Evolutionary conservation across 2,888 invertebrate genomes (phyloP), one percentile per base, ranked within the genome.

Genomic region (Hirtodrosophila alboralis): DNA sequence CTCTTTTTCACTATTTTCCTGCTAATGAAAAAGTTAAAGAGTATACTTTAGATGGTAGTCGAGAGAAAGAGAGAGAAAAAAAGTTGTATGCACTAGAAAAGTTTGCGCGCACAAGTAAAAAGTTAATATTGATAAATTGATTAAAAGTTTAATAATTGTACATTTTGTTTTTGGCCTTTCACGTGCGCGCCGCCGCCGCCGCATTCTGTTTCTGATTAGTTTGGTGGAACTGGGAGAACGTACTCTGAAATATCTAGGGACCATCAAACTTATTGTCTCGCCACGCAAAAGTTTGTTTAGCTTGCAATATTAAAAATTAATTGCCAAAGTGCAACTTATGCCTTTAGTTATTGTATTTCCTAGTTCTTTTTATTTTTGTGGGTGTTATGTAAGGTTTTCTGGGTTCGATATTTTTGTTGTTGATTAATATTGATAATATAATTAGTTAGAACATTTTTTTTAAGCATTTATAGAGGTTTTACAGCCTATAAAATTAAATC

Each of bases 101-200:
- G 41, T 75, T 72, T 75, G 43, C 23, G 53, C 62, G 58, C 57
- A 59, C 56, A 72, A 79, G 60, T 56, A 52, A 86, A 85, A 81
- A 81, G 80, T 81, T 86, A 84, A 81, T 86, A 86, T 86, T 86
- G 81, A 86, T 81, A 81, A 86, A 86, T 86, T 81, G 81, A 81
- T 81, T 81, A 84, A 86, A 86, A 81, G 72, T 81, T 81, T 86
- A 84, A 86, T 81, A 86, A 86, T 77, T 84, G 67, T 64, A 53
- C 57, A 61, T 62, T 73, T 66, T 67, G 51, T 60, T 66, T 64
- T 65, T 72, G 43, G 64, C 28, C 38, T 52, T 65, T 69, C 36
- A 64, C 68, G 68, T 69, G 68, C 60, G 33, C n/a, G n/a, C n/a
- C n/a, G n/a, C n/a, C n/a, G n/a, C n/a, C n/a, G n/a, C 12, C 34